Percentiles rank a stretch among this genome's conserved stretches.
phyloP scores from a whole-genome alignment of 1,140 invertebrate genomes.

The Tetraneura akinire region DNA sequence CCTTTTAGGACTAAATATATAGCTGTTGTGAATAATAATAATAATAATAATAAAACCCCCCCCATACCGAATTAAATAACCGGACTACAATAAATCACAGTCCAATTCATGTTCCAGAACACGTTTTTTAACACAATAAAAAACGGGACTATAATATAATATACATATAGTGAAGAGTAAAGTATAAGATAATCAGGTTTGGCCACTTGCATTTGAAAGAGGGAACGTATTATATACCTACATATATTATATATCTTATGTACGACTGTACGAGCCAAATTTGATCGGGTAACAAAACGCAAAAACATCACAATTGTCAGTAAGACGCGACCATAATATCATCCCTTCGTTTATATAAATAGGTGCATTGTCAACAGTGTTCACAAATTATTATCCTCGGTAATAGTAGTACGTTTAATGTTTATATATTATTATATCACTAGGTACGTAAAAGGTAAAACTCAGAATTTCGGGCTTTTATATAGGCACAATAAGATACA shows the following conservation, averaged over 20 bases:
- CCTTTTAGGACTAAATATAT: conserved; percentile 15
- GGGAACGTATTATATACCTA: background rate
- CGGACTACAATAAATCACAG: conserved; percentile 42
- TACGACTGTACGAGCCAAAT: too few relatives aligned
- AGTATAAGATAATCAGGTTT: conserved; percentile 48
- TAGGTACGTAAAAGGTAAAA: too few relatives aligned
- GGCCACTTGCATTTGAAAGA: conserved; percentile 31
- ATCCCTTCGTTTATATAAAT: too few relatives aligned
- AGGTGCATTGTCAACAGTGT: too few relatives aligned
- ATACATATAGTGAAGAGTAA: conserved; percentile 19
- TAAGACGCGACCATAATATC: too few relatives aligned
- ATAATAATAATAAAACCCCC: conserved; percentile 21
- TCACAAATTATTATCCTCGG: too few relatives aligned
- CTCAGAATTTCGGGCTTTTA: too few relatives aligned
- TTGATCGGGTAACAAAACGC: too few relatives aligned
- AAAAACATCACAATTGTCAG: too few relatives aligned
- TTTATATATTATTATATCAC: too few relatives aligned
- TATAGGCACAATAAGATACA: too few relatives aligned
- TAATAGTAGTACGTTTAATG: too few relatives aligned
- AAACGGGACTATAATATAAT: conserved; percentile 25
- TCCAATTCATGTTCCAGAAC: conserved; percentile 11
- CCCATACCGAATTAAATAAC: background rate
- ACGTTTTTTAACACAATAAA: conserved; percentile 43
- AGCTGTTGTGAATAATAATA: conserved; percentile 44
- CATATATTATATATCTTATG: background rate